Evolutionary conservation across 2,888 invertebrate genomes (phyloP).

Genomic region (Cerastis leucographa): DNA sequence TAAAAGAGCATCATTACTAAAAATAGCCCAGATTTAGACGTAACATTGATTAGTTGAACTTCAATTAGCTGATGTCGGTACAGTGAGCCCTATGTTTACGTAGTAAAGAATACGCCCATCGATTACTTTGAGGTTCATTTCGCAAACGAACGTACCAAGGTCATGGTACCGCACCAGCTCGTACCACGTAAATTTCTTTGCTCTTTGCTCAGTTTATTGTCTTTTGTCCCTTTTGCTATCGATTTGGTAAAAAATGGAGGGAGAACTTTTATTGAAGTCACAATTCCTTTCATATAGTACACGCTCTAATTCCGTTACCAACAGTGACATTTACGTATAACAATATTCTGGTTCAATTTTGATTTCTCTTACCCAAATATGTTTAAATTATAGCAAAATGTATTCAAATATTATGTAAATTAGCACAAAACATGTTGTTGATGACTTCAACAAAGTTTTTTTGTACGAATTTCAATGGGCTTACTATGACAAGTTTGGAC

Average conservation of each 20-base stretch:
- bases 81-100: slow-evolving; percentile 74
- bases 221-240: slow-evolving; percentile 70
- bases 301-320: slow-evolving; percentile 11
- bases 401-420: slow-evolving; percentile 45
- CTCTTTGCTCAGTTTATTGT: slow-evolving; percentile 79
- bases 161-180: slow-evolving; percentile 87
- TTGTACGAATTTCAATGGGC: slow-evolving; percentile 37
- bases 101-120: slow-evolving; percentile 78
- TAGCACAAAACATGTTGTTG: slow-evolving; percentile 28
- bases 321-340: slow-evolving; percentile 6
- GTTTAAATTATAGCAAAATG: slow-evolving; percentile 32
- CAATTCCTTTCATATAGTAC: slow-evolving; percentile 24
- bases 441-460: slow-evolving; percentile 56
- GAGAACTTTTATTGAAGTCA: slow-evolving; percentile 41
- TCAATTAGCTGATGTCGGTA: slow-evolving; percentile 43
- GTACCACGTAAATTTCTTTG: slow-evolving; percentile 85
- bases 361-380: slow-evolving; percentile 4
- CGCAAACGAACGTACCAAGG: slow-evolving; percentile 83
- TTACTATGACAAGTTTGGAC: slow-evolving; percentile 52
- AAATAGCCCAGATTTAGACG: slow-evolving; percentile 3
- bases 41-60: slow-evolving; percentile 38
- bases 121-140: slow-evolving; percentile 82
- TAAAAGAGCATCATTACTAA: not conserved
- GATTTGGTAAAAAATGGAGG: slow-evolving; percentile 68
- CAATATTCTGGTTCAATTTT: not conserved